Conservation (phyloP, 2,113 vertebrate genomes). For the Dermatemys mawii region DNA sequence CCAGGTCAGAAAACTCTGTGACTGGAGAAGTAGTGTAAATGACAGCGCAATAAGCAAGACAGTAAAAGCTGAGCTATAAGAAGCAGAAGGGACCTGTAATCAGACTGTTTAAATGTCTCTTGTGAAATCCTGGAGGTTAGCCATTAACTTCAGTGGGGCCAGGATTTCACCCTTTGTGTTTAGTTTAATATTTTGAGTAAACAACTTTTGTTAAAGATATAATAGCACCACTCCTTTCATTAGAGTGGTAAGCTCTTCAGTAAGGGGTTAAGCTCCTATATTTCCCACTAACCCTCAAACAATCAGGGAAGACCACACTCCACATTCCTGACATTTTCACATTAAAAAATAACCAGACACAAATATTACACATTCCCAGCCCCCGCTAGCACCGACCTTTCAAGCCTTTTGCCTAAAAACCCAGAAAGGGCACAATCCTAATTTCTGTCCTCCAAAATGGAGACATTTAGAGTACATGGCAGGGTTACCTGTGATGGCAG, state of each 20-base stretch:
- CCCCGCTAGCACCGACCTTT: rapidly evolving
- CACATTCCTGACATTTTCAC: background rate
- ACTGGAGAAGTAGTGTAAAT: background rate
- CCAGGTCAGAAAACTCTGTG: background rate
- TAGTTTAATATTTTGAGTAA: background rate
- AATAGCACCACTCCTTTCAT: background rate
- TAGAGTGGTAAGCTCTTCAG: background rate
- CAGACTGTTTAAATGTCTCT: background rate
- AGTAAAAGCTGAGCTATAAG: background rate
- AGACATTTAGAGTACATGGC: background rate
- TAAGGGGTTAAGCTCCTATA: background rate
- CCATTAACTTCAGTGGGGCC: background rate
- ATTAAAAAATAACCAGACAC: background rate
- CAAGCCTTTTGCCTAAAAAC: background rate
- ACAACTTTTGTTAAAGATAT: background rate
- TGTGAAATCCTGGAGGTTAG: background rate
- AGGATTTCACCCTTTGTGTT: background rate
- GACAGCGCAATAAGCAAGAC: background rate
- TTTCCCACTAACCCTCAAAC: background rate
- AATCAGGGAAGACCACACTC: background rate
- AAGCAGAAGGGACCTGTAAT: background rate
- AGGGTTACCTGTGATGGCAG: background rate
- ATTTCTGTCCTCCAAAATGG: background rate
- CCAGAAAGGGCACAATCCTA: background rate
- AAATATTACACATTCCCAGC: background rate